Evolutionary conservation across 2,797 vertebrate genomes (phyloP), one percentile per base, ranked within the genome.

Genomic region (Sebastes dallii): DNA sequence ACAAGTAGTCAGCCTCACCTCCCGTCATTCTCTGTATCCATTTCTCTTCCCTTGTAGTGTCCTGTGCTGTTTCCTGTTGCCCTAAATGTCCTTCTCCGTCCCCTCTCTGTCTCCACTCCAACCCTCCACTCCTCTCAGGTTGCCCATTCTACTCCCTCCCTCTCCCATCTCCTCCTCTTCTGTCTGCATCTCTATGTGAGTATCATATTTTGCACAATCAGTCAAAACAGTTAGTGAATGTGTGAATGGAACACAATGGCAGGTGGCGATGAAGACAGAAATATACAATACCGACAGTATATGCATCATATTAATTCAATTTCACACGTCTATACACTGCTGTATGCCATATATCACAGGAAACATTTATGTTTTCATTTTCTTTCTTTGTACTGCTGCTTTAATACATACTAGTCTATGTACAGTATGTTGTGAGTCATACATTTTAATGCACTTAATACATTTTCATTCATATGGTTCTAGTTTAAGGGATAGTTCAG

Each of bases 191-290:
- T 91, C 89, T 67, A 20, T 79, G 82, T 20, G 71, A 78, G 88
- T 90, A 90, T 94, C 89, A 84, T 25, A 91, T 95, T 94, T 70
- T 93, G 92, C 78, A 1, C 60, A 68, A 67, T 90, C 83, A 85
- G 86, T 85, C 87, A 81, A 87, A 89, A 84, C 74, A 80, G 75
- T 73, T 14, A 52, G 46, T 27, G 74, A 85, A 83, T 73, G 70
- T 90, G 79, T 93, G 88, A 92, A 90, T 90, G 89, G 75, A 89
- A 78, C 72, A 34, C 55, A 55, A 22, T 34, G 4, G 52, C 66
- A 81, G 72, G 36, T 27, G 25, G n/a, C 2, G 20, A 75, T 55
- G 29, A 58, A 42, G 66, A 50, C 65, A 60, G 22, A 66, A 10
- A 59, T n/a, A 39, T 24, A 52, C 16, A 3, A 34, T 8, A 20